A percentile compares a stretch with the other conserved stretches of the same genome.
These are phyloP conservation scores for Rhamnusium bicolor DNA, from an alignment of 2,888 invertebrate species.

Conservation along the genomic window DNA sequence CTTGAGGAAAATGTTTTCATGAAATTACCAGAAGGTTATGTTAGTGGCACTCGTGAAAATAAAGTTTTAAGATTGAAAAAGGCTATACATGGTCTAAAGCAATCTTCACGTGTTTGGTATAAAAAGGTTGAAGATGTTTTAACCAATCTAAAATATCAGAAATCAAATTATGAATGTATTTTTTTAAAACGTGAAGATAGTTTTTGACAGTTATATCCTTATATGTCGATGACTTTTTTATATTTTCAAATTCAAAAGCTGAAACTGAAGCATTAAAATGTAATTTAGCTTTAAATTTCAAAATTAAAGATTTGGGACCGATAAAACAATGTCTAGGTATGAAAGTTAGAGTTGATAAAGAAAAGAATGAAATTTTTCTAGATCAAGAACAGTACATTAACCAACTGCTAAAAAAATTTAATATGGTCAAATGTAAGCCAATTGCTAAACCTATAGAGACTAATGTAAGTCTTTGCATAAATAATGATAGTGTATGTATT, in stretches of 20 bases:
- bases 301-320: constrained; percentile 57
- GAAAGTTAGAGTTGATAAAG: constrained; percentile 1
- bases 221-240: neutral
- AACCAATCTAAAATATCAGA: neutral
- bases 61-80: too few species aligned
- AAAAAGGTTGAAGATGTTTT: constrained; percentile 18
- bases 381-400: constrained; percentile 16
- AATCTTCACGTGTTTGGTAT: constrained; percentile 1
- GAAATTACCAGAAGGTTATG: neutral
- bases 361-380: neutral
- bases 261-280: neutral
- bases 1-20: neutral
- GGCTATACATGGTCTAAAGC: constrained; percentile 5
- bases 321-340: constrained; percentile 9
- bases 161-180: neutral
- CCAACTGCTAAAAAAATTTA: constrained; percentile 37
- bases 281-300: constrained; percentile 38
- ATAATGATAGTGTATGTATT: neutral
- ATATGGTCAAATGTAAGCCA: constrained; percentile 36
- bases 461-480: neutral
- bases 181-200: constrained; percentile 3
- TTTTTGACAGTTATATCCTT: constrained; percentile 1
- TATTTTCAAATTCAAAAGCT: neutral
- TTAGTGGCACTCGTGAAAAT: neutral
- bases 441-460: constrained; percentile 43